Evolutionary conservation across 2,113 vertebrate genomes (phyloP).

Genomic region (Pan paniscus): DNA sequence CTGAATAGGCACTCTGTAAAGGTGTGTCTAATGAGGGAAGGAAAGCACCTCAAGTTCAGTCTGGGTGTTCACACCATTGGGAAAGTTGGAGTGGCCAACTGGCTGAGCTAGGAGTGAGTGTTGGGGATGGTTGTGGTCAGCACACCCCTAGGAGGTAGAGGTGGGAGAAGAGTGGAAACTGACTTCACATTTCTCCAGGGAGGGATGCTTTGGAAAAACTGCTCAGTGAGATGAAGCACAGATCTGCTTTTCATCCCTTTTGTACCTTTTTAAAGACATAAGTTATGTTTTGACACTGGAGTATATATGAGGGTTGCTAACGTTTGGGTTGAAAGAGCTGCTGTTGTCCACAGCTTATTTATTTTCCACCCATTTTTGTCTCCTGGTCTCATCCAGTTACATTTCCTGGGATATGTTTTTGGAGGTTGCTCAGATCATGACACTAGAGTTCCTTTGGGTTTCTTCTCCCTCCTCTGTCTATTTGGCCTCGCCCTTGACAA

Average conservation of each 20-base stretch:
- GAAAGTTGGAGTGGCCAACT: not conserved
- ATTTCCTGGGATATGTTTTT: not conserved
- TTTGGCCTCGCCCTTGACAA: slow-evolving; percentile 36
- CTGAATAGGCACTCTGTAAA: not conserved
- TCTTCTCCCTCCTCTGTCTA: not conserved
- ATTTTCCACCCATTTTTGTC: not conserved
- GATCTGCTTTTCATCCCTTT: not conserved
- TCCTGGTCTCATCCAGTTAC: not conserved
- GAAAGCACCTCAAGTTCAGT: not conserved
- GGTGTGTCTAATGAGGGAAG: not conserved
- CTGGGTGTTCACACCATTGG: not conserved
- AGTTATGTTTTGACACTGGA: not conserved
- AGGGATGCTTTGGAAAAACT: not conserved
- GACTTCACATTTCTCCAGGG: not conserved
- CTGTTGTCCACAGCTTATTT: not conserved
- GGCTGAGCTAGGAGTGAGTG: not conserved
- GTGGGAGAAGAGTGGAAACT: not conserved
- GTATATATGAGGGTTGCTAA: not conserved
- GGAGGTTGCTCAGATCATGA: not conserved
- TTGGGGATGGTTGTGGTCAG: not conserved
- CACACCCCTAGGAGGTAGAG: not conserved
- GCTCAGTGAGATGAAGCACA: not conserved
- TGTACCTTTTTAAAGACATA: too few relatives aligned
- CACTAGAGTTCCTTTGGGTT: not conserved
- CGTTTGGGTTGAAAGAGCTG: slow-evolving; percentile 10